Evolutionary conservation across 2,888 invertebrate genomes (phyloP).

Genomic region (Microchrysa polita): DNA sequence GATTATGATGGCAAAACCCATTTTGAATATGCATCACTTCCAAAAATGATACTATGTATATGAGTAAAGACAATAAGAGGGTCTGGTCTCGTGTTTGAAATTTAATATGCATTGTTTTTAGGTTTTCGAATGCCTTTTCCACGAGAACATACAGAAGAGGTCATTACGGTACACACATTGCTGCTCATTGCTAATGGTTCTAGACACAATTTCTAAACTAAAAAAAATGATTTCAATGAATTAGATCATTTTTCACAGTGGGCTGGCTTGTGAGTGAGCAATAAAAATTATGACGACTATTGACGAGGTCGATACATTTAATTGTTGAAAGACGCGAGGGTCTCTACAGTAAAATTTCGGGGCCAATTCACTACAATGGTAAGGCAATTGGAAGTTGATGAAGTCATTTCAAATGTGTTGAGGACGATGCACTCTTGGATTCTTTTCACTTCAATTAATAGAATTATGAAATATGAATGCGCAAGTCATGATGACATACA

Average conservation of each 20-base stretch:
- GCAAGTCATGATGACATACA: too few relatives aligned
- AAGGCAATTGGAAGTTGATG: background rate
- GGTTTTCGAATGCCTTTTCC: too few relatives aligned
- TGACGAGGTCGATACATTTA: background rate
- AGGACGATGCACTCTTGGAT: background rate
- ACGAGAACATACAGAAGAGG: background rate
- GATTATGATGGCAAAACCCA: background rate
- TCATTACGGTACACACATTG: background rate
- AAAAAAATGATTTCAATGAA: conserved; percentile 8
- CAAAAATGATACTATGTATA: background rate
- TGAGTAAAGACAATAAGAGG: conserved; percentile 41
- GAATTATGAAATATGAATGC: too few relatives aligned
- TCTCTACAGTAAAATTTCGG: background rate
- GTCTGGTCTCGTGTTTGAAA: background rate
- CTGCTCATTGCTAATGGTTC: background rate
- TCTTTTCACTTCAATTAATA: too few relatives aligned
- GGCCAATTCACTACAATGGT: background rate
- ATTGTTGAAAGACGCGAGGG: background rate
- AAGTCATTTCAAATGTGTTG: background rate
- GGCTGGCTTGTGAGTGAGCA: background rate
- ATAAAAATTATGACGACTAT: conserved; percentile 18
- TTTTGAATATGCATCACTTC: too few relatives aligned
- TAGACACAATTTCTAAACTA: background rate
- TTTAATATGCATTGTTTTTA: background rate
- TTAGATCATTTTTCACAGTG: conserved; percentile 15